Conservation (phyloP, 1,140 invertebrate species). For the Meloidogyne hapla region DNA sequence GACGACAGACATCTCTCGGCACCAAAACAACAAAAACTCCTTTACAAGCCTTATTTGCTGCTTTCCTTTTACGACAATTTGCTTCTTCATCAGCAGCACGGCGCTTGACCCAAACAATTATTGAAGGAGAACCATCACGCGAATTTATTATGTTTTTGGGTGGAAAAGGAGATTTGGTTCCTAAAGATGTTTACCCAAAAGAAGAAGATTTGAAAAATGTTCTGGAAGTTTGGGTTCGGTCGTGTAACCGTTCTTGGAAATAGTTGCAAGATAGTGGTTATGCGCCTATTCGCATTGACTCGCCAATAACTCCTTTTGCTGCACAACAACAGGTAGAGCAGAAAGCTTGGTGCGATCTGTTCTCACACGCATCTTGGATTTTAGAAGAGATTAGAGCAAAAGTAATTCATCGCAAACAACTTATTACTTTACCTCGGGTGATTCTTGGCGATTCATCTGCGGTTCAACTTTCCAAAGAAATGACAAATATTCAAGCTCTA, state of each 20-base stretch:
- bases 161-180: neutral
- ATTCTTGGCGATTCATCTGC: slow-evolving; percentile 16
- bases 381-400: slow-evolving; percentile 10
- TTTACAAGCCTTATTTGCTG: slow-evolving; percentile 2
- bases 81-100: slow-evolving; percentile 3
- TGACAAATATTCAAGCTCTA: neutral
- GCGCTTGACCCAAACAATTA: neutral
- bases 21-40: neutral
- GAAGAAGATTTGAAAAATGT: slow-evolving; percentile 9
- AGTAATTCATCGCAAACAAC: neutral
- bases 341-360: slow-evolving; percentile 12
- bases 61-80: neutral
- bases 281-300: neutral
- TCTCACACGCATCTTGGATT: neutral
- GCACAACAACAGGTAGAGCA: neutral
- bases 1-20: neutral
- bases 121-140: neutral
- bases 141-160: slow-evolving; percentile 1
- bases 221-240: neutral
- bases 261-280: neutral
- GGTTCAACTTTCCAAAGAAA: neutral
- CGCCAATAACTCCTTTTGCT: neutral
- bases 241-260: neutral
- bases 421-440: neutral
- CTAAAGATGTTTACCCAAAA: neutral